Base-by-base conservation (phyloP, 2,797 vertebrate species). In the Gambelia wislizenii region DNA sequence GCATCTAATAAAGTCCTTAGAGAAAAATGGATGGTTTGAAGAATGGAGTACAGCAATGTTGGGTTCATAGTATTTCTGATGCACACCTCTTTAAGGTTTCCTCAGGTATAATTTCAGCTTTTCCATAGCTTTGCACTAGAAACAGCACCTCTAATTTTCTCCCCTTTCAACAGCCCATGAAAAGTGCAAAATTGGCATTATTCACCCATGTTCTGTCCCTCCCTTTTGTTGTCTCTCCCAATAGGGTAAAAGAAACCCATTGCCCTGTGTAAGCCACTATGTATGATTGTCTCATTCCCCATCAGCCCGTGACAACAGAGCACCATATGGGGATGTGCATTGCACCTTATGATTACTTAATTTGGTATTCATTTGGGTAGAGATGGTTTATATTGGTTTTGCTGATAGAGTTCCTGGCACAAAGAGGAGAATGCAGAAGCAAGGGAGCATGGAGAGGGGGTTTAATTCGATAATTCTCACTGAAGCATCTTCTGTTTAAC, bases 391-490 rank as follows among this genome's bases (percentile, higher is more conserved):
- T 89, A 36, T 90, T 92, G 92, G 92, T 89, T 82, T 91, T 94
- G 86, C 91, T 93, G 92, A 94, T 89, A 89, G 89, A 76, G 90
- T 89, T 83, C 79, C 85, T 0, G 16, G 87, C 44, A 16, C 72
- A 54, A 44, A 30, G 67, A 13, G 7, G 39, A 27, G 44, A 67
- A 88, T 54, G 61, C 89, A 39, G 93, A 90, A 93, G 92, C 33
- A 0, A 89, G 85, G 89, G 44, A 88, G 72, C 76, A 83, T 75
- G 76, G 87, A 87, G 88, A 25, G 61, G 61, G 74, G 79, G 67
- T 92, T 96, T 96, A 96, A 96, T 95, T 95, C 95, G 94, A 89
- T 94, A 93, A 95, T 96, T 95, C 94, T 94, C 95, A 93, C 92
- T 94, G 94, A 94, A 95, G 94, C 95, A 93, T 93, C 92, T 86